Evolutionary conservation across 2,797 vertebrate species (phyloP), one percentile per base, ranked within the genome.

Genomic region (Tiaroga cobitis): DNA sequence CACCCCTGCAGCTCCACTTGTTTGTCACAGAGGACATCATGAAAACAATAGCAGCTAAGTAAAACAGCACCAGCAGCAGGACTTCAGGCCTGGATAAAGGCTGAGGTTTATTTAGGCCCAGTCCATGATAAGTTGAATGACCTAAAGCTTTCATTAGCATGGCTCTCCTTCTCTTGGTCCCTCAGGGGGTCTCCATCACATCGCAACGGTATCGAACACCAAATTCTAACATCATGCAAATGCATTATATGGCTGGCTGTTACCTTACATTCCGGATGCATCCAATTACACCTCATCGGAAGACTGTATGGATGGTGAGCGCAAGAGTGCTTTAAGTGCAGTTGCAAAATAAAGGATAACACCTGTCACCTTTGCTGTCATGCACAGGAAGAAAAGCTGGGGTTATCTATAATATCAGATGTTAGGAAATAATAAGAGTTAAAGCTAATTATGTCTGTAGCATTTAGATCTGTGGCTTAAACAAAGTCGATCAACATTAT

Each of bases 111-210:
- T 51, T 79, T 91, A 91, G 88, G 88, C 90, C 86, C 78, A 37
- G 87, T 89, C 83, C 90, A 87, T 70, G 89, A 67, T 83, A 79
- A 90, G 85, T 85, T 78, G 49, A 32, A 89, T 91, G 91, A 94
- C 93, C 94, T 93, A 94, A 91, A 91, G 90, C 88, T 90, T 92
- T 93, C 90, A 93, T 94, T 94, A 93, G 88, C 86, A 83, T 78
- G 87, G 37, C 89, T 92, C 81, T 76, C 86, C 85, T 88, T 83
- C 90, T 86, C 80, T 68, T 56, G 80, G n/a, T 69, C 92, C 85
- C 89, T 86, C 70, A 15, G 41, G 77, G 88, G 86, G 73, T 85
- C 59, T 78, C 19, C 24, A 19, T 70, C 19, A 13, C 32, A 49
- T 9, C 8, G 26, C n/a, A 63, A 39, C 1, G 2, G 5, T 69